Evolutionary conservation across 1,140 invertebrate species (phyloP), one percentile per base, ranked within the genome.

Genomic region (Aplysia californica): DNA sequence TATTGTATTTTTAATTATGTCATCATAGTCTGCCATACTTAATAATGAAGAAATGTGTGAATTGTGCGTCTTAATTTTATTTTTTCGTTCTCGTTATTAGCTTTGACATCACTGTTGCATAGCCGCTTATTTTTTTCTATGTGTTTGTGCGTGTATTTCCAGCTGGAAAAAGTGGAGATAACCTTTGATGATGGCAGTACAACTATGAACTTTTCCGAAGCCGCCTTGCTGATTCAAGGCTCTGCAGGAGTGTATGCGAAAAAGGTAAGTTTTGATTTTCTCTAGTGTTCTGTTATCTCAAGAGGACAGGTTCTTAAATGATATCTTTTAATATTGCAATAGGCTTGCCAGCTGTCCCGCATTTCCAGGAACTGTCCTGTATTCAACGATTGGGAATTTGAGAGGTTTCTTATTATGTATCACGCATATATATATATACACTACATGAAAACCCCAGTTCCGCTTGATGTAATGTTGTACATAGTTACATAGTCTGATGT

Each of bases 201-300:
- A 1, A 87, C 86, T 4, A 88, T 91, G 87, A 91, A 91, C 75
- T 92, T 92, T 88, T 90, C 90, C 61, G 88, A 92, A 79, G 91
- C 91, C 65, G 91, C 91, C 23, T 82, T 91, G 76, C 79, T 92
- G n/a, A 89, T 92, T 70, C 91, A 92, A 82, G 90, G 90, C 44
- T 90, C 90, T 68, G 87, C 90, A 18, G 87, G 87, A 81, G 89
- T 92, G n/a, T 92, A 91, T 80, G 90, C 90, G 78, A 90, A 90
- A 82, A 91, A 91, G 87, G 90, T 91, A 72, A 73, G 31, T 41
- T 1, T 67, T 65, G 18, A 61, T 23, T 64, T 10, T 61, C 31
- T 21, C 3, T 76, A 1, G 21, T 18, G 26, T 31, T 26, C 31
- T 10, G 55, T 5, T 23, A 6, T 21, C 18, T 36, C 58, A 15